Base-by-base conservation (phyloP, 2,113 vertebrate species). In the Phasianus colchicus region DNA sequence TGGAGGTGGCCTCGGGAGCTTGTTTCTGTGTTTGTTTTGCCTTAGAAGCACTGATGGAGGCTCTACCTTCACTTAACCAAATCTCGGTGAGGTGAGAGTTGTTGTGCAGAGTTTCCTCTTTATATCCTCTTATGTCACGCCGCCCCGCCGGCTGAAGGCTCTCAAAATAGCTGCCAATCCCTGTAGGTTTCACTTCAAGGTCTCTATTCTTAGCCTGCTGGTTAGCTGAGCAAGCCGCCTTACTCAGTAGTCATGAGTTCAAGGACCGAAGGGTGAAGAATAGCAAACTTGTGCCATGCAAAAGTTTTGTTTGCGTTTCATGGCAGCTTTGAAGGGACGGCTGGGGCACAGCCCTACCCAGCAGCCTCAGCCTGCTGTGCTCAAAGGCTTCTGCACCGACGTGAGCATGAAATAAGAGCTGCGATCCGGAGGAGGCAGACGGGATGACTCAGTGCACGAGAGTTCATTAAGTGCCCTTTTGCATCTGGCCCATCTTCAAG, bases 151-250 rank as follows among this genome's bases (percentile, higher is more conserved):
- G 90, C 93, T 36, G 61, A 90, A 69, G 1, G 60, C 9, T 55
- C 94, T 55, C 64, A 73, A 95, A 97, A 97, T 97, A 97, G 93
- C 96, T 81, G 92, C 93, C 94, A 97, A 95, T 96, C 97, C 90
- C 92, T 29, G 88, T 29, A 86, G 94, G 93, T 97, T 96, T 96
- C 95, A 92, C 96, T 97, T 97, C 92, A 82, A 83, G 69, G 40
- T 87, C 85, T 96, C 96, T 97, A 97, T 97, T 97, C 97, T 97
- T 94, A 95, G 96, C 95, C 36, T 8, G 72, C 93, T 80, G 83
- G 88, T 66, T 57, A 83, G 83, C 91, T 81, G 92, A 93, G 76
- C 86, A 70, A 91, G 92, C 71, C 20, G 69, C 64, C 14, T 95
- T 91, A 1, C 95, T 92, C 93, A 69, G 78, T 58, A 94, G 94